Conservation (phyloP, 2,888 invertebrate genomes). For the Nomada goodeniana region DNA sequence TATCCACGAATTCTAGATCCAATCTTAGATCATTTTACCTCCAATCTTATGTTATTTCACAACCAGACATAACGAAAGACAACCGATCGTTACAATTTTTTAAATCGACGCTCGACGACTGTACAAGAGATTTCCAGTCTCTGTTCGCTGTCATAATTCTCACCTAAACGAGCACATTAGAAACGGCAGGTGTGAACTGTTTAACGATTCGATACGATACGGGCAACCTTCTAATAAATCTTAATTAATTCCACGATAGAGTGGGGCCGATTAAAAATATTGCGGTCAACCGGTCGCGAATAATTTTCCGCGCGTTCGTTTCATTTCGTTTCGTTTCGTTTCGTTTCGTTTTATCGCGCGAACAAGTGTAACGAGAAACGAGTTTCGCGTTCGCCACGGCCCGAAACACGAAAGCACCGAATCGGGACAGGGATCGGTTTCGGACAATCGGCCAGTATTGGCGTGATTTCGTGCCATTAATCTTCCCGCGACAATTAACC, state of each 20-base stretch:
- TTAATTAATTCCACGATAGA: conserved; percentile 57
- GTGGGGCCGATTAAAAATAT: conserved; percentile 18
- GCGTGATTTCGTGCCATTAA: conserved; percentile 81
- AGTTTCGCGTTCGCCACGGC: conserved; percentile 36
- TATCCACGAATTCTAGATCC: not conserved
- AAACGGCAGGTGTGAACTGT: conserved; percentile 48
- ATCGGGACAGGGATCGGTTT: conserved; percentile 54
- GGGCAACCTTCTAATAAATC: conserved; percentile 39
- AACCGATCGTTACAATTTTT: not conserved
- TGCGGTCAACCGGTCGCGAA: conserved; percentile 39
- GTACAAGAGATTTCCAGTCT: too few relatives aligned
- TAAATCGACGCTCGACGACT: not conserved
- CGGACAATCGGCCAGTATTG: conserved; percentile 70
- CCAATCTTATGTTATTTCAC: not conserved
- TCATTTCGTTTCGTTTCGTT: conserved; percentile 21
- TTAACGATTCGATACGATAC: conserved; percentile 37
- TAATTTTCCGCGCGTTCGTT: conserved; percentile 49
- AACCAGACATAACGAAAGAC: not conserved
- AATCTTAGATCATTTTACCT: not conserved
- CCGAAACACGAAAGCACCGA: conserved; percentile 39
- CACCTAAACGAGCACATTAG: conserved; percentile 4
- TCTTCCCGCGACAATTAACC: conserved; percentile 82
- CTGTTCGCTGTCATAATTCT: conserved; percentile 18
- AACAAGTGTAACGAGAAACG: conserved; percentile 56
- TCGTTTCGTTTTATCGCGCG: conserved; percentile 37